Conservation (phyloP, 1,140 invertebrate genomes). For the roundworm (Caenorhabditis elegans) region WBcel235 BX284602.5:13922501-13923000, state of each 20-base stretch:
- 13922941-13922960: conserved; percentile 54
- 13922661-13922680: conserved; percentile 28
- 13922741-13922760: conserved; percentile 37
- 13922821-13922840: conserved; percentile 50
- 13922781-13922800: conserved; percentile 41
- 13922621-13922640: not conserved
- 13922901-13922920: no score
- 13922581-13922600: no score
- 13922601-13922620: no score
- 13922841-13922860: conserved; percentile 49
- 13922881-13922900: no score
- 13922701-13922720: conserved; percentile 5
- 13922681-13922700: conserved; percentile 16
- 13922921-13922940: conserved; percentile 47
- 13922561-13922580: no score
- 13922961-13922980: conserved; percentile 50
- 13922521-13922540: no score
- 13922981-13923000: conserved; percentile 49
- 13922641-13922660: not conserved
- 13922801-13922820: conserved; percentile 47
- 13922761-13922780: conserved; percentile 42
- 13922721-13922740: conserved; percentile 37
- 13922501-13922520: no score
- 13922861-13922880: conserved; percentile 17
- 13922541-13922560: no score